A percentile compares a stretch with the other conserved stretches of the same genome.
Conservation (phyloP, 2,113 vertebrate genomes). For the Xenopus tropicalis region DNA sequence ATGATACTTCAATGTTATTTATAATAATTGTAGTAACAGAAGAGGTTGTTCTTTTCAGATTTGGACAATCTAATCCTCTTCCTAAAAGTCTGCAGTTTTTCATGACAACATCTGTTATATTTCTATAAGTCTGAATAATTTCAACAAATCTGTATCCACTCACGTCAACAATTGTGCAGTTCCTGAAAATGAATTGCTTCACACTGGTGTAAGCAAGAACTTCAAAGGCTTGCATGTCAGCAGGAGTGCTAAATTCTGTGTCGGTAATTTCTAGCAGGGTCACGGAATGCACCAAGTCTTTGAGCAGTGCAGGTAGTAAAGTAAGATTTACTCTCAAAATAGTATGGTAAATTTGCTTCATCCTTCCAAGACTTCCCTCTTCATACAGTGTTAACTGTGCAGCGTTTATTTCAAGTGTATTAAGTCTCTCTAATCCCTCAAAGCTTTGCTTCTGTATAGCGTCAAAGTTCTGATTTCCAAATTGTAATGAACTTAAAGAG, state of each 20-base stretch:
- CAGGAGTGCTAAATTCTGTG: rapidly evolving
- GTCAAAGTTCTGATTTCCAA: conserved; percentile 61
- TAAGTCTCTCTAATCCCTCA: conserved; percentile 59
- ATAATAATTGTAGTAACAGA: conserved; percentile 49
- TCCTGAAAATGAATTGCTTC: conserved; percentile 54
- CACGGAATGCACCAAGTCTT: conserved; percentile 57
- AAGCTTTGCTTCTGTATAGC: conserved; percentile 60
- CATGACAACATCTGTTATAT: conserved; percentile 50
- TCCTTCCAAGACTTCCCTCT: conserved; percentile 49
- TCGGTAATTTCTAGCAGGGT: conserved; percentile 63
- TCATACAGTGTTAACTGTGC: conserved; percentile 52
- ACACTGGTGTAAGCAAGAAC: conserved; percentile 24
- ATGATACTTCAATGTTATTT: conserved; percentile 43
- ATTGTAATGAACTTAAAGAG: conserved; percentile 58
- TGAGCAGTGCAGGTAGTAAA: conserved; percentile 51
- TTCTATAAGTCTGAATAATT: conserved; percentile 40
- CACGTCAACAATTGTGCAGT: conserved; percentile 46
- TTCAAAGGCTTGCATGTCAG: conserved; percentile 31
- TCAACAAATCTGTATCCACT: neutral
- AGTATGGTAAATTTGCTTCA: conserved; percentile 51
- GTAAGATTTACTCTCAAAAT: conserved; percentile 50
- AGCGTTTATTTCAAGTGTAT: conserved; percentile 62
- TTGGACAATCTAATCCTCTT: conserved; percentile 21
- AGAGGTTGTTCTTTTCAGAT: rapidly evolving
- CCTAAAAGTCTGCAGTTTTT: conserved; percentile 57